phyloP scores from a whole-genome alignment of 2,113 vertebrate genomes.

The Pteruthius melanotis region DNA sequence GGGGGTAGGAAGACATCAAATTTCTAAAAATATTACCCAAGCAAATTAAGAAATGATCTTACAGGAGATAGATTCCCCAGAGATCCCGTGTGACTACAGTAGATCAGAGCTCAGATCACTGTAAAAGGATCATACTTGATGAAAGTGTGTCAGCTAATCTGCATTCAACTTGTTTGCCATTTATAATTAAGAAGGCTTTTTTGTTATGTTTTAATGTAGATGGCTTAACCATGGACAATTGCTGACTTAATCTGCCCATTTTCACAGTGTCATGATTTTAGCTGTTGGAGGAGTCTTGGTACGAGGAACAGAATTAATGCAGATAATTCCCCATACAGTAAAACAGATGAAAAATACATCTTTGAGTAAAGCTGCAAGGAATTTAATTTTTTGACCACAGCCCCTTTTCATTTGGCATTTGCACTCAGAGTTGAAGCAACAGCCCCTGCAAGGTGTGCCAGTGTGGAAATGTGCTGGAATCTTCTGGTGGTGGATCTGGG shows the following conservation, averaged over 20 bases:
- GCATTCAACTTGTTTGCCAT: not conserved
- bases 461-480: not conserved
- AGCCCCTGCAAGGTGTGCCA: not conserved
- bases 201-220: not conserved
- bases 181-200: not conserved
- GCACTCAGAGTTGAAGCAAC: not conserved
- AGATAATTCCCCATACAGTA: not conserved
- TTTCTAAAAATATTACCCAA: conserved; percentile 4
- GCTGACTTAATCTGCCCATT: not conserved
- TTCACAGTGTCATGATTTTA: not conserved
- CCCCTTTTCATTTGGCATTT: not conserved
- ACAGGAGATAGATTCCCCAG: not conserved
- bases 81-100: not conserved
- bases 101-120: not conserved
- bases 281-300: not conserved
- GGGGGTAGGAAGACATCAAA: conserved; percentile 32
- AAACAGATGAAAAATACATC: not conserved
- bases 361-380: not conserved
- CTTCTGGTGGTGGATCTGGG: not conserved
- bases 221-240: not conserved
- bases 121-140: not conserved
- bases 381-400: not conserved
- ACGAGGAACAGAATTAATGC: not conserved
- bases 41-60: conserved; percentile 49
- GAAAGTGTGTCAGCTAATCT: not conserved